Base-by-base conservation (phyloP, 2,888 invertebrate genomes). In the Ichneumoninae sp. region DNA sequence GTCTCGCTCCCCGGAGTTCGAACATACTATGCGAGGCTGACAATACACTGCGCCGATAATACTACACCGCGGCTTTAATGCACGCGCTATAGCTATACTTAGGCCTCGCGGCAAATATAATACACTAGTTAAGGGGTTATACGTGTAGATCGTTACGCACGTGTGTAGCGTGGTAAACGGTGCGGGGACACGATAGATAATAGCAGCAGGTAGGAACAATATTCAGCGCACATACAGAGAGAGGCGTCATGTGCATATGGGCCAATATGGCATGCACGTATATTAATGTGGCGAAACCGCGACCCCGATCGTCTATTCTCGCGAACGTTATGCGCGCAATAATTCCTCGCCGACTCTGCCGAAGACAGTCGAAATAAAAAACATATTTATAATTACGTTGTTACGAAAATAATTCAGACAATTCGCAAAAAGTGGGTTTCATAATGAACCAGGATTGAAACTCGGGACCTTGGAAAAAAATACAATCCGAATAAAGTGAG, bases 281-380 rank as follows among this genome's bases (percentile, higher is more conserved):
- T 62, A 30, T 33, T 36, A 62, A 62, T 30, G 62, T 62, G 62
- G 36, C 33, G 62, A 57, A 62, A 62, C 62, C 62, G 16, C 62
- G 62, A 16, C 62, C 62, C 16, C 62, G 62, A 33, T 62, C 62
- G 62, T 62, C 36, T 36, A 62, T 62, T 62, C 36, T 62, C 62
- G 26, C 62, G 33, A 62, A 62, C 62, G 36, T 33, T 36, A 36
- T 62, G 16, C 13, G 62, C 62, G 3, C 33, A 33, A 62, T n/a
- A 36, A 30, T 30, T 62, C 62, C 22, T 57, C 57, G 26, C 4
- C 13, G 10, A 22, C 7, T 54, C 8, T 22, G 22, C 22, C 54
- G 54, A 54, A 54, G 54, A 54, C 10, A 22, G 22, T 54, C 22
- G 10, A 54, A 54, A 10, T 54, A 22, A 10, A 7, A 6, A 36